phyloP scores from a whole-genome alignment of 2,888 invertebrate species.

The Gnatocerus cornutus region DNA sequence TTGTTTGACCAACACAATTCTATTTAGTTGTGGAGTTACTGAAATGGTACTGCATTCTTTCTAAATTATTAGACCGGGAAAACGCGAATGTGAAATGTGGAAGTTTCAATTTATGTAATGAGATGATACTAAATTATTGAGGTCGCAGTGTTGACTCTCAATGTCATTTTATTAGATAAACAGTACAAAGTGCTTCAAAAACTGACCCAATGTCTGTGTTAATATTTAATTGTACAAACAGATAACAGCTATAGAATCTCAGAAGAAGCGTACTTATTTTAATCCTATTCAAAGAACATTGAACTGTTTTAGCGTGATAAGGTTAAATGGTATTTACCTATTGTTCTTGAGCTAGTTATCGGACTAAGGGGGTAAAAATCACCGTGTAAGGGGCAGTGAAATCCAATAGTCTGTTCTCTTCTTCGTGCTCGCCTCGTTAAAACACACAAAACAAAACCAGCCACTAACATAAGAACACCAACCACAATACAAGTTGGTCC shows the following conservation, averaged over 20 bases:
- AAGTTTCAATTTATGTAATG: slow-evolving; percentile 45
- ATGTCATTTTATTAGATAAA: slow-evolving; percentile 38
- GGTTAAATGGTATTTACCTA: slow-evolving; percentile 62
- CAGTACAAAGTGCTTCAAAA: slow-evolving; percentile 1
- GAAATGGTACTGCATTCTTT: not conserved
- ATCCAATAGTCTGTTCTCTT: slow-evolving; percentile 80
- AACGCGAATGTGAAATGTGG: slow-evolving; percentile 17
- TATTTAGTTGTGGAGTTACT: no score
- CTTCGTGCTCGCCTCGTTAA: slow-evolving; percentile 80
- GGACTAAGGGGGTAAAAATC: slow-evolving; percentile 85
- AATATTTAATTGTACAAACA: not conserved
- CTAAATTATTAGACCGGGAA: slow-evolving; percentile 18
- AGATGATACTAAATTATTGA: slow-evolving; percentile 35
- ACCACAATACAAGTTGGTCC: slow-evolving; percentile 84
- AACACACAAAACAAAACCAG: slow-evolving; percentile 79
- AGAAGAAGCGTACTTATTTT: no score
- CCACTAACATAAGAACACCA: slow-evolving; percentile 81
- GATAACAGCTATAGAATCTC: no score
- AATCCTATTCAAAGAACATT: no score
- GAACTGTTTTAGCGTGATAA: not conserved
- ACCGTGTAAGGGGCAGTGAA: slow-evolving; percentile 85
- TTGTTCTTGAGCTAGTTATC: slow-evolving; percentile 71
- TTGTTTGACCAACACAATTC: no score
- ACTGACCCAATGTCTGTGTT: not conserved
- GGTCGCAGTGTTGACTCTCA: slow-evolving; percentile 24